A percentile compares a stretch with the other conserved stretches of the same genome.
Conservation (phyloP, 2,113 vertebrate genomes). For the Columba livia region DNA sequence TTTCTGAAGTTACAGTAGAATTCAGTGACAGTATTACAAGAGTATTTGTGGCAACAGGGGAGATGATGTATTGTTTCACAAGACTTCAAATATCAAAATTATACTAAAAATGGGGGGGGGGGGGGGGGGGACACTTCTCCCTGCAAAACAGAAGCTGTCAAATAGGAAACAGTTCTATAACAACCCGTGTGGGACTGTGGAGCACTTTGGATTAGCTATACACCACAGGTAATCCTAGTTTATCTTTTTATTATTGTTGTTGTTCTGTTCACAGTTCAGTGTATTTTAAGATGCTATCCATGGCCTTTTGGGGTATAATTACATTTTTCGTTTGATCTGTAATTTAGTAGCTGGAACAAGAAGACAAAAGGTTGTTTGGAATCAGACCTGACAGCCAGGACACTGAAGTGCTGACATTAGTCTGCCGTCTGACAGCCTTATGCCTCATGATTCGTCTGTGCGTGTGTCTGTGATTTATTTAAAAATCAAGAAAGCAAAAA, state of each 20-base stretch:
- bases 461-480: background rate
- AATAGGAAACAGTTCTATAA: background rate
- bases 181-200: background rate
- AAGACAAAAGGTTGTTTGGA: constrained; percentile 50
- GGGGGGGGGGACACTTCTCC: background rate
- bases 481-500: background rate
- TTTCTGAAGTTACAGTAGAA: background rate
- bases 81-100: background rate
- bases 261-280: constrained; percentile 11
- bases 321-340: constrained; percentile 59
- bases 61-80: background rate
- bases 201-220: constrained; percentile 28
- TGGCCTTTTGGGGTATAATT: constrained; percentile 63
- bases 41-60: background rate
- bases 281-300: constrained; percentile 41
- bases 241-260: constrained; percentile 32
- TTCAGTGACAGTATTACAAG: background rate
- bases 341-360: constrained; percentile 62
- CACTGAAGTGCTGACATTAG: constrained; percentile 21
- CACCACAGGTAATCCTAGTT: background rate
- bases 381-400: constrained; percentile 50
- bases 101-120: background rate
- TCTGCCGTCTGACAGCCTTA: constrained; percentile 13
- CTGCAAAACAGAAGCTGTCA: background rate
- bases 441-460: background rate